A percentile compares a stretch with the other conserved stretches of the same genome.
phyloP scores from a whole-genome alignment of 92 coral and sea anemone species.

The Desmophyllum pertusum region DNA sequence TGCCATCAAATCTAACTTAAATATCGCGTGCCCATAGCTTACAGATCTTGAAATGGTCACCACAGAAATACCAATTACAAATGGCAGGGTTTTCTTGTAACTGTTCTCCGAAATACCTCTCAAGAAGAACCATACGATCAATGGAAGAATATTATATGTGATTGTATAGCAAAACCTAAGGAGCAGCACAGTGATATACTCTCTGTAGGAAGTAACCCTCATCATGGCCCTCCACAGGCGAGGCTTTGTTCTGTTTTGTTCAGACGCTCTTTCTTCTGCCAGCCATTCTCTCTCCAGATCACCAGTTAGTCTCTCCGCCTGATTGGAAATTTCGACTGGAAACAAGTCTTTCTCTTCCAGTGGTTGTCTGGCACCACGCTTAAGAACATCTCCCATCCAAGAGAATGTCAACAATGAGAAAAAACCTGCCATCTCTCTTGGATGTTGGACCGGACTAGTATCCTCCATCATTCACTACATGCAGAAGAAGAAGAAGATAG shows the following conservation, averaged over 20 bases:
- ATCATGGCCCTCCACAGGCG: too few species aligned
- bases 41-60: not conserved
- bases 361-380: slow-evolving; percentile 6
- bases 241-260: too few species aligned
- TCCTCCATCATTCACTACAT: slow-evolving; percentile 3
- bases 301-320: not conserved
- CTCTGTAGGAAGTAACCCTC: too few species aligned
- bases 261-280: slow-evolving; percentile 1
- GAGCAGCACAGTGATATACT: not conserved
- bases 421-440: slow-evolving; percentile 8
- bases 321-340: not conserved
- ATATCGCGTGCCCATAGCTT: not conserved
- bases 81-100: slow-evolving; percentile 3
- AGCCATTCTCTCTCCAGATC: slow-evolving; percentile 14
- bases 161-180: slow-evolving; percentile 10
- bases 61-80: not conserved
- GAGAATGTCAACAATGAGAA: too few species aligned
- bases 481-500: too few species aligned
- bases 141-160: not conserved
- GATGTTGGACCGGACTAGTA: not conserved
- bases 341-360: too few species aligned
- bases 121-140: slow-evolving; percentile 19
- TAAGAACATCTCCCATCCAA: slow-evolving; percentile 16
- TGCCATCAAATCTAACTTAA: not conserved
- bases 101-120: not conserved